phyloP scores from a whole-genome alignment of 2,113 vertebrate genomes.

The Limnothrissa miodon region DNA sequence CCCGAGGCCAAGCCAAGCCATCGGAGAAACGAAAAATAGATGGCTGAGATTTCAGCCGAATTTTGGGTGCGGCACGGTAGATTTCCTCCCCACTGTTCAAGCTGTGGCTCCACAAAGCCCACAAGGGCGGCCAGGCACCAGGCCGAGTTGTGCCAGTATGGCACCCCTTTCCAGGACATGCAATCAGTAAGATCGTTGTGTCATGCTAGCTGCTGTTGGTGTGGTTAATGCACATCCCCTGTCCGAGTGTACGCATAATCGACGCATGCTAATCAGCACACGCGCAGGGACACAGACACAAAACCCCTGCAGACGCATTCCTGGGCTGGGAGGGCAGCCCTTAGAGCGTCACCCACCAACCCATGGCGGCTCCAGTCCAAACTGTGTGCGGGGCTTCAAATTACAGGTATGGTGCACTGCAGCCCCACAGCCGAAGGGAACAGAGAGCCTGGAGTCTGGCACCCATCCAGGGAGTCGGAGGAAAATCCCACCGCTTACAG shows the following conservation, averaged over 20 bases:
- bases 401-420: constrained; percentile 1
- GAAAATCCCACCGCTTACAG: neutral
- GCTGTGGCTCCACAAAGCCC: too few relatives aligned
- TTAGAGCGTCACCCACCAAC: neutral
- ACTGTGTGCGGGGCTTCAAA: neutral
- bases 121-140: too few relatives aligned
- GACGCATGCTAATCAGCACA: neutral
- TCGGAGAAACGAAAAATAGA: too few relatives aligned
- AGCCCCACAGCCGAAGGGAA: neutral
- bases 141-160: too few relatives aligned
- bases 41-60: too few relatives aligned
- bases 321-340: constrained; percentile 1
- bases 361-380: neutral
- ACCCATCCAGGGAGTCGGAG: neutral
- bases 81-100: too few relatives aligned
- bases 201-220: too few relatives aligned
- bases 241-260: neutral
- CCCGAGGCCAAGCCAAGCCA: too few relatives aligned
- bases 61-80: too few relatives aligned
- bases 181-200: too few relatives aligned
- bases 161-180: too few relatives aligned
- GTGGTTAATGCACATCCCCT: neutral
- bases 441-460: neutral
- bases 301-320: neutral
- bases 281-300: neutral